phyloP scores from a whole-genome alignment of 2,797 vertebrate genomes.

The Gymnoscopelus microlampas region DNA sequence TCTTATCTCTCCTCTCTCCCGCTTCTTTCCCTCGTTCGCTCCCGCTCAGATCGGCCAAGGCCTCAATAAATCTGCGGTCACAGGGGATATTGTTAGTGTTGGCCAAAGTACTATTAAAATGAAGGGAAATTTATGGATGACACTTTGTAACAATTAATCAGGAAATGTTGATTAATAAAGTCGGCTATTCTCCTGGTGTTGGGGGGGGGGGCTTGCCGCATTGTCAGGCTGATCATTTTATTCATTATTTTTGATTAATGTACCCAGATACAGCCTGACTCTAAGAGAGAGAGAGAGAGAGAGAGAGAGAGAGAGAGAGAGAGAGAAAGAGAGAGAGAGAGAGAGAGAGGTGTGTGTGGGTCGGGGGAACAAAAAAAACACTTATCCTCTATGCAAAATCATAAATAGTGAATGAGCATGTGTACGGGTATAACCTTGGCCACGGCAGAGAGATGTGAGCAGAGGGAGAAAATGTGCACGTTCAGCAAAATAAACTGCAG shows the following conservation, averaged over 20 bases:
- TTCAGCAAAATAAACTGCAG: slow-evolving; percentile 91
- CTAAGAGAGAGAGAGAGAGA: slow-evolving; percentile 72
- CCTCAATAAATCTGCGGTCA: slow-evolving; percentile 98
- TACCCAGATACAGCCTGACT: slow-evolving; percentile 92
- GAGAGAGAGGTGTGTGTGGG: background rate
- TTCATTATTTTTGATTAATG: slow-evolving; percentile 99
- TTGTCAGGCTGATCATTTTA: slow-evolving; percentile 99
- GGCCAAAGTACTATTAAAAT: slow-evolving; percentile 95
- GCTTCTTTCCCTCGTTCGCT: slow-evolving; percentile 48
- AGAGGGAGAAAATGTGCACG: slow-evolving; percentile 84
- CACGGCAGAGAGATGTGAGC: slow-evolving; percentile 87
- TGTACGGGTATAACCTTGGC: slow-evolving; percentile 96
- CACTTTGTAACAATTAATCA: slow-evolving; percentile 98
- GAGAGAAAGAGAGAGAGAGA: slow-evolving; percentile 3
- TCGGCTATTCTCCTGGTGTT: slow-evolving; percentile 98
- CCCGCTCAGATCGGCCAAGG: slow-evolving; percentile 82
- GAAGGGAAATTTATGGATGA: slow-evolving; percentile 96
- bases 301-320: slow-evolving; percentile 32
- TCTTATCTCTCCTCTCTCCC: background rate
- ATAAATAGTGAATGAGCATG: slow-evolving; percentile 99
- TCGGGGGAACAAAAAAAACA: slow-evolving; percentile 40
- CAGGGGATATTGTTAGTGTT: slow-evolving; percentile 98
- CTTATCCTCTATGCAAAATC: slow-evolving; percentile 96
- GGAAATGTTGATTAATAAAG: slow-evolving; percentile 99
- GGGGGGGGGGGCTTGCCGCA: slow-evolving; percentile 88